Percentiles rank a stretch among this genome's conserved stretches.
Evolutionary conservation across 1,140 invertebrate genomes (phyloP).

Genomic region (Leptinotarsa undecemlineata): DNA sequence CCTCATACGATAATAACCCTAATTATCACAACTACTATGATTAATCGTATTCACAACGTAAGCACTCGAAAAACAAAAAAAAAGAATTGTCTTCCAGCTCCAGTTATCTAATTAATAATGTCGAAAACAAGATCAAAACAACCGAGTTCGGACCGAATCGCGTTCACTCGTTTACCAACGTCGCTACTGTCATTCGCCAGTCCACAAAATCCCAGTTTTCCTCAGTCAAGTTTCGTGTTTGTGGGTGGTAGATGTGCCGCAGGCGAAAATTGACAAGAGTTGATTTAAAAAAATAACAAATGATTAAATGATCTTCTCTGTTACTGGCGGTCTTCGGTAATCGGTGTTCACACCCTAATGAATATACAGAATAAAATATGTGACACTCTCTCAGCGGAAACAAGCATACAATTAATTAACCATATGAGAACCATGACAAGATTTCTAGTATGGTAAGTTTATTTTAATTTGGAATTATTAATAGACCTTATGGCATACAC

Average conservation of each 20-base stretch:
- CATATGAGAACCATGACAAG: slow-evolving; percentile 2
- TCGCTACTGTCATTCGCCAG: neutral
- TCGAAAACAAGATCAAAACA: neutral
- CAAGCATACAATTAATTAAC: neutral
- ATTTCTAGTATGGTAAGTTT: slow-evolving; percentile 5
- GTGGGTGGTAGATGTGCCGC: neutral
- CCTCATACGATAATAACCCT: too few species aligned
- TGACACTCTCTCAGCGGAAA: neutral
- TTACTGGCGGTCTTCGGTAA: neutral
- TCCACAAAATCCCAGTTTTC: slow-evolving; percentile 5
- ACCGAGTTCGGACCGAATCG: neutral
- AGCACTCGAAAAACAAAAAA: too few species aligned
- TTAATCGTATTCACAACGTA: too few species aligned
- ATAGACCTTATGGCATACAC: slow-evolving; percentile 5
- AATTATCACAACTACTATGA: too few species aligned
- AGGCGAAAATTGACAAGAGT: neutral
- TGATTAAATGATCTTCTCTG: neutral
- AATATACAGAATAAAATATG: slow-evolving; percentile 3
- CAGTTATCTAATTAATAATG: too few species aligned
- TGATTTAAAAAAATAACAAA: neutral
- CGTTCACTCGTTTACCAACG: neutral
- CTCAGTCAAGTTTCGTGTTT: neutral
- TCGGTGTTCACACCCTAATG: neutral
- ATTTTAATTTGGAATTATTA: slow-evolving; percentile 3
- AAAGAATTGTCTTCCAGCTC: too few species aligned